Base-by-base conservation (phyloP, 2,797 vertebrate genomes). In the Melanotaenia trifasciata region DNA sequence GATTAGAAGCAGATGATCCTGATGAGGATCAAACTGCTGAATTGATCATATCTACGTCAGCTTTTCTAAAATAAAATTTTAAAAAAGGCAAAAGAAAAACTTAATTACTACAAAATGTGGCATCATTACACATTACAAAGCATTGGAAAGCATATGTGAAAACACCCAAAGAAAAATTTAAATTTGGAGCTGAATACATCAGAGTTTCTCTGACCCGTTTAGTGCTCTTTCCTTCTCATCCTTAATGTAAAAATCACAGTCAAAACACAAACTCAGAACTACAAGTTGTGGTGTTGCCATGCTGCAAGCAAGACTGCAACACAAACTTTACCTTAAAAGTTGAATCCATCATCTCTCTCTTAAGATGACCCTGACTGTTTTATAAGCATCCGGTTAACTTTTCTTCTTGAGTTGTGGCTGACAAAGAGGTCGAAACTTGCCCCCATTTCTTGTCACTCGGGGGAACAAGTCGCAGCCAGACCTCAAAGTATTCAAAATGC, bases 61-160 rank as follows among this genome's bases (percentile, higher is more conserved):
- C 18, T 35, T 26, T 45, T 30, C 33, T 26, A 6, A 11, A 22
- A 6, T 54, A 43, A 12, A 22, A 43, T 22, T 11, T 43, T 18
- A n/a, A 0, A 24, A 7, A 40, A 64, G 72, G 64, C 18, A 68
- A 9, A 0, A 38, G 4, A 35, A 59, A 66, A 79, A 63, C 9
- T 20, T 30, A 6, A 63, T 50, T 45, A n/a, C 18, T 51, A n/a
- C 28, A 40, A 53, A 64, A 70, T 56, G 43, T 36, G 14, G 36
- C 64, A 77, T 8, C 7, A 68, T 65, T 58, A 36, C 18, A 14
- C 28, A 58, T 38, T 18, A 43, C 40, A 79, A 40, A 30, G 38
- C 40, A 20, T 24, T 51, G 22, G 14, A 72, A 79, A 76, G 56
- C 59, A 64, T 47, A 70, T 70, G 68, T 71, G 59, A 62, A 66